Evolutionary conservation across 2,888 invertebrate genomes (phyloP).

Genomic region (Azorinus chamasolen): DNA sequence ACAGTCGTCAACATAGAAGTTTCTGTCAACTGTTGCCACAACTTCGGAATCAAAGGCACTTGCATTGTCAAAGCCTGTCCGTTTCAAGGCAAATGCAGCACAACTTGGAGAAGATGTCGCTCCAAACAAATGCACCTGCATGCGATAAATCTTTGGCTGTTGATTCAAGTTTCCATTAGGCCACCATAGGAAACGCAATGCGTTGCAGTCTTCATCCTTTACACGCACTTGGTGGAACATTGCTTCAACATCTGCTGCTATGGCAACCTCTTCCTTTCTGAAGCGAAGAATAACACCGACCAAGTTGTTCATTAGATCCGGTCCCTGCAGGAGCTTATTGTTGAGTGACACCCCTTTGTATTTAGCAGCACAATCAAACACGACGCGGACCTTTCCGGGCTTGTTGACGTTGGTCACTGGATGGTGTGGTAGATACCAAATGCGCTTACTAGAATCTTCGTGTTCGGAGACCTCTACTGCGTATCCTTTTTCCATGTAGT

Average conservation of each 20-base stretch:
- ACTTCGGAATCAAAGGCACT: conserved; percentile 35
- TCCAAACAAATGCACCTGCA: conserved; percentile 42
- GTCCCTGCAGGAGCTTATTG: conserved; percentile 36
- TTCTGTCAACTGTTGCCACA: conserved; percentile 25
- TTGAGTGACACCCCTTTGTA: conserved; percentile 40
- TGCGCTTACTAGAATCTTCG: too few species aligned
- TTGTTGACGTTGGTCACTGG: too few species aligned
- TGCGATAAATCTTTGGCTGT: conserved; percentile 2
- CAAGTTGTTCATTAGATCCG: conserved; percentile 27
- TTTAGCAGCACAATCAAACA: conserved; percentile 50
- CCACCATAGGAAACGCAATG: conserved; percentile 42
- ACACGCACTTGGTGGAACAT: conserved; percentile 49
- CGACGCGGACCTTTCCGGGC: conserved; percentile 11
- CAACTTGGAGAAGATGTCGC: conserved; percentile 57
- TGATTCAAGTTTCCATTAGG: conserved; percentile 15
- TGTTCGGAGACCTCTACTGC: too few species aligned
- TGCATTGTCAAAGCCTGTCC: conserved; percentile 37
- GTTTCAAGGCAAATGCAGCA: conserved; percentile 39
- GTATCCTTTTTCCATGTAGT: too few species aligned
- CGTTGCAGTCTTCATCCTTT: not conserved
- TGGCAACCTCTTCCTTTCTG: conserved; percentile 54
- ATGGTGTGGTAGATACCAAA: too few species aligned
- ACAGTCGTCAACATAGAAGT: conserved; percentile 38
- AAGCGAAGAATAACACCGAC: conserved; percentile 58
- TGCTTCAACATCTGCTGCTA: conserved; percentile 57